A percentile compares a stretch with the other conserved stretches of the same genome.
phyloP scores from a whole-genome alignment of 2,888 invertebrate genomes.

The Sesamia inferens region DNA sequence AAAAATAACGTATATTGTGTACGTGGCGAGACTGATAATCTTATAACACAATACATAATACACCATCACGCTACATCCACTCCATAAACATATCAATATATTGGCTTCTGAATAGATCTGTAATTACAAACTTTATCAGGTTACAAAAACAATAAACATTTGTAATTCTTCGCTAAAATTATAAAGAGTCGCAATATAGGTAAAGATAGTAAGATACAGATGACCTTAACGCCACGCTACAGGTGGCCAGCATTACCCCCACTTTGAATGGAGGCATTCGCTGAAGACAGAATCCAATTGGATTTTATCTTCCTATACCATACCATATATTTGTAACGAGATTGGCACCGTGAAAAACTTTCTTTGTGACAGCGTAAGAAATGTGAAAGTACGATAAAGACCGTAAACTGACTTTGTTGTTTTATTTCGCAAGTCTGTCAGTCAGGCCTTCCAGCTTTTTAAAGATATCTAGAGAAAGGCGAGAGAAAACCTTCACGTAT shows the following conservation, averaged over 20 bases:
- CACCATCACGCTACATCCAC: constrained; percentile 61
- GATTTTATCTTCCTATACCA: too few relatives aligned
- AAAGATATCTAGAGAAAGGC: constrained; percentile 66
- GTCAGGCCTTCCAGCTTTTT: constrained; percentile 57
- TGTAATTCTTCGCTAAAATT: constrained; percentile 47
- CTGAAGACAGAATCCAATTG: constrained; percentile 55
- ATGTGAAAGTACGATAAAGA: constrained; percentile 72
- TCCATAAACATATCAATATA: constrained; percentile 56
- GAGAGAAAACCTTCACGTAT: constrained; percentile 59
- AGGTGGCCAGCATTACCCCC: constrained; percentile 43
- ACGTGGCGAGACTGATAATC: constrained; percentile 73
- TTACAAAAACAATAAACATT: constrained; percentile 57
- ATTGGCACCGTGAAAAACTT: constrained; percentile 41
- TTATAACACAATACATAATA: constrained; percentile 72
- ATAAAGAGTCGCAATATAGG: constrained; percentile 26
- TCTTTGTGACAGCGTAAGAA: constrained; percentile 52
- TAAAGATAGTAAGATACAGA: constrained; percentile 19
- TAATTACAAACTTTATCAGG: constrained; percentile 52
- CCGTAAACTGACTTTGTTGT: constrained; percentile 48
- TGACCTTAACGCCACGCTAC: constrained; percentile 34
- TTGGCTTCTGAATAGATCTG: constrained; percentile 28
- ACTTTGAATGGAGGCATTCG: constrained; percentile 38
- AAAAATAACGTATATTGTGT: constrained; percentile 60
- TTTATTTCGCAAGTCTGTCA: constrained; percentile 47
- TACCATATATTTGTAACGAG: constrained; percentile 16